These are phyloP conservation scores for Anguilla obscura DNA, from an alignment of 2,797 vertebrate genomes.

Conservation along the genomic window DNA sequence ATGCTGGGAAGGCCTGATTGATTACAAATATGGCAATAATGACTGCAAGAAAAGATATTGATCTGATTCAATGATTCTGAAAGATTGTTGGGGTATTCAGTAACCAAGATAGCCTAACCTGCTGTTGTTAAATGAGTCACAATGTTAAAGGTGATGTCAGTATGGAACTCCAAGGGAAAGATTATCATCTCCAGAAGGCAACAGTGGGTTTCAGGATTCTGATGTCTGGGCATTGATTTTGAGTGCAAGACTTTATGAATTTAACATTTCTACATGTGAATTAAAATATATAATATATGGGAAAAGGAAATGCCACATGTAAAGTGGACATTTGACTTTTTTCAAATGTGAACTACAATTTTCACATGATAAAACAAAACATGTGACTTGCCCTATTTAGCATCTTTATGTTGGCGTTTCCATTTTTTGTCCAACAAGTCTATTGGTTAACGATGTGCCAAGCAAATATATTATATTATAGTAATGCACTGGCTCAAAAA, in stretches of 20 bases:
- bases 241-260: too few relatives aligned
- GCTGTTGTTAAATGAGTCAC: neutral
- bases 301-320: too few relatives aligned
- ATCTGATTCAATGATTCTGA: neutral
- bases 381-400: too few relatives aligned
- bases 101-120: neutral
- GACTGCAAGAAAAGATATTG: neutral
- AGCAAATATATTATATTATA: slow-evolving; percentile 6
- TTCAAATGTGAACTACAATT: too few relatives aligned
- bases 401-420: neutral
- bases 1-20: too few relatives aligned
- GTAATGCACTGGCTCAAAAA: neutral
- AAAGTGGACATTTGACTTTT: too few relatives aligned
- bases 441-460: neutral
- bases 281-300: too few relatives aligned
- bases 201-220: too few relatives aligned
- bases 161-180: neutral
- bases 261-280: too few relatives aligned
- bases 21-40: too few relatives aligned
- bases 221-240: too few relatives aligned
- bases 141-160: neutral
- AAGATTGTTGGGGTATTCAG: neutral
- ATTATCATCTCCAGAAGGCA: neutral
- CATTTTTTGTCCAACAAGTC: neutral
- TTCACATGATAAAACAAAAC: too few relatives aligned